phyloP scores from a whole-genome alignment of 2,888 invertebrate genomes.

The Onthophagus sagittarius region DNA sequence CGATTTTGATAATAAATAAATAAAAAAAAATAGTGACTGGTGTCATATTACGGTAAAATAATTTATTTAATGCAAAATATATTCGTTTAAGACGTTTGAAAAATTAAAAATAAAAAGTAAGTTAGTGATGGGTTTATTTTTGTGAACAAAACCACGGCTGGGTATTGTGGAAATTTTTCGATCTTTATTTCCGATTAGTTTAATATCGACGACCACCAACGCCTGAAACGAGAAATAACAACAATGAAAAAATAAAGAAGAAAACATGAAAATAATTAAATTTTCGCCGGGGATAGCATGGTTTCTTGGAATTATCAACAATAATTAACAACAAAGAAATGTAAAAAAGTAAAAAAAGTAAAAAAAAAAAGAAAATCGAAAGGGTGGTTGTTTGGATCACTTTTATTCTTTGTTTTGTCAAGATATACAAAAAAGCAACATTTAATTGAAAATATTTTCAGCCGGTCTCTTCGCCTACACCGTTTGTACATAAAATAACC shows the following conservation, averaged over 20 bases:
- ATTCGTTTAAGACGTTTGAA: conserved; percentile 26
- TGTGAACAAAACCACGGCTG: conserved; percentile 15
- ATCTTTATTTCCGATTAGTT: conserved; percentile 45
- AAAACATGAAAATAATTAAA: conserved; percentile 19
- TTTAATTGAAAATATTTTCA: conserved; percentile 31
- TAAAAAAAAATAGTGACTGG: background rate
- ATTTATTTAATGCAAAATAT: conserved; percentile 26
- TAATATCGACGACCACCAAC: conserved; percentile 34
- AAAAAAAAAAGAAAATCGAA: conserved; percentile 20
- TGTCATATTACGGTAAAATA: conserved; percentile 26
- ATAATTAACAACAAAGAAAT: conserved; percentile 20
- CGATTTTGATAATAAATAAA: conserved; percentile 9
- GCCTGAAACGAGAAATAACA: conserved; percentile 41
- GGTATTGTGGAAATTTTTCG: conserved; percentile 42
- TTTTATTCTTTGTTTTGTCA: conserved; percentile 19
- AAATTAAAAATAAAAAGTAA: conserved; percentile 30
- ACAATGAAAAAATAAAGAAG: conserved; percentile 28
- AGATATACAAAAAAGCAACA: conserved; percentile 35
- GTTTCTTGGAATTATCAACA: background rate
- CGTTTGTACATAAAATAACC: conserved; percentile 77
- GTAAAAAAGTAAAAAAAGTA: conserved; percentile 23
- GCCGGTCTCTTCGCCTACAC: conserved; percentile 59
- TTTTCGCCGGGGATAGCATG: conserved; percentile 19
- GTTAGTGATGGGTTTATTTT: conserved; percentile 18
- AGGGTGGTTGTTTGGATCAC: conserved; percentile 5